phyloP scores from a whole-genome alignment of 2,888 invertebrate species.

The Brenthis daphne region DNA sequence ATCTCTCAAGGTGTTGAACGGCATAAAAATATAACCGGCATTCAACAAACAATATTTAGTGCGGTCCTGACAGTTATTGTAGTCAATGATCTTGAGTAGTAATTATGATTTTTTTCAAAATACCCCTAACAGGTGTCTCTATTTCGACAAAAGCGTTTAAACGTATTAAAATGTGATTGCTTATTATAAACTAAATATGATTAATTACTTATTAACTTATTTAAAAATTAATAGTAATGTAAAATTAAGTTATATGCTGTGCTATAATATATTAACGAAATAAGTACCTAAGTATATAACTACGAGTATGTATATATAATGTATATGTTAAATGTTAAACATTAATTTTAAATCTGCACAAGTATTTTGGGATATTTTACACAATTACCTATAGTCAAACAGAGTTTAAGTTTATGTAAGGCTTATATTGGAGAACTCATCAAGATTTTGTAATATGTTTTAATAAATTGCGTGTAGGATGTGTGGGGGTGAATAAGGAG shows the following conservation, averaged over 20 bases:
- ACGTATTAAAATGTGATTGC: slow-evolving; percentile 40
- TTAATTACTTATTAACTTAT: too few species aligned
- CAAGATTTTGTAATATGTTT: slow-evolving; percentile 39
- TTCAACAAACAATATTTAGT: slow-evolving; percentile 81
- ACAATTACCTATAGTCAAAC: too few species aligned
- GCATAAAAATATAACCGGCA: slow-evolving; percentile 74
- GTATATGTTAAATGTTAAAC: too few species aligned
- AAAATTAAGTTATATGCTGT: too few species aligned
- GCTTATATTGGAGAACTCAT: not conserved
- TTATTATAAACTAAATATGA: too few species aligned
- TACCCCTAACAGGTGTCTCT: slow-evolving; percentile 64
- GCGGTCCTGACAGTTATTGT: slow-evolving; percentile 79
- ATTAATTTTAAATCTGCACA: too few species aligned
- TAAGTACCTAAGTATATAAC: too few species aligned
- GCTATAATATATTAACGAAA: too few species aligned
- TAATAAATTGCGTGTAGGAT: slow-evolving; percentile 60
- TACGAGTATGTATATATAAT: too few species aligned
- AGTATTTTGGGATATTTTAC: too few species aligned
- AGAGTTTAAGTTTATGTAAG: too few species aligned
- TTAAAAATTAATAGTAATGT: too few species aligned
- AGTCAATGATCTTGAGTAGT: slow-evolving; percentile 73
- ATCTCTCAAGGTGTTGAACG: slow-evolving; percentile 72
- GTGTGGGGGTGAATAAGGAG: slow-evolving; percentile 37
- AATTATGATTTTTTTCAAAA: slow-evolving; percentile 59
- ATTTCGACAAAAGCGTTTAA: slow-evolving; percentile 44